A percentile compares a stretch with the other conserved stretches of the same genome.
These are phyloP conservation scores for Rhinophrynus dorsalis DNA, from an alignment of 2,797 vertebrate species.

Conservation along the genomic window DNA sequence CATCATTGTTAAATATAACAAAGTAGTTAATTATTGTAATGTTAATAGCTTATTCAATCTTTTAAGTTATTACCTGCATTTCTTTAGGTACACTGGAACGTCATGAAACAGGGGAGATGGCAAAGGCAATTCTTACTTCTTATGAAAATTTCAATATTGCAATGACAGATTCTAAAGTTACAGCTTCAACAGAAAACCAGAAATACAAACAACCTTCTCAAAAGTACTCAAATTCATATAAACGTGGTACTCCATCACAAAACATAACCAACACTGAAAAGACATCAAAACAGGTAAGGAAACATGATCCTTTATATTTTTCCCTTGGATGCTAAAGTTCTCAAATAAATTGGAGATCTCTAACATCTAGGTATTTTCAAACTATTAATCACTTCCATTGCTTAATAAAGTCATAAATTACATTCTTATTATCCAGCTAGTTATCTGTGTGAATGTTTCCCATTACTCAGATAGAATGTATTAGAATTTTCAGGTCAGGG, in stretches of 20 bases:
- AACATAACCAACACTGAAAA: constrained; percentile 53
- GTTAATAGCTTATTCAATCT: neutral
- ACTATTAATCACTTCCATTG: too few species aligned
- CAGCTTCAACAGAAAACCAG: constrained; percentile 49
- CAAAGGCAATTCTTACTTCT: constrained; percentile 67
- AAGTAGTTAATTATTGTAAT: too few species aligned
- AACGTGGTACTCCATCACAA: constrained; percentile 41
- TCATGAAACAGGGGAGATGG: constrained; percentile 70
- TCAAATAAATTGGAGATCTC: too few species aligned
- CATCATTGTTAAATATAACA: too few species aligned
- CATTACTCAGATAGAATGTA: too few species aligned
- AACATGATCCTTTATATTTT: too few species aligned
- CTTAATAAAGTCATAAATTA: too few species aligned
- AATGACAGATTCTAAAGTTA: constrained; percentile 56
- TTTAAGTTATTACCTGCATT: neutral
- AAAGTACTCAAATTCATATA: constrained; percentile 53
- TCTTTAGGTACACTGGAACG: constrained; percentile 69
- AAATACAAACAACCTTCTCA: constrained; percentile 49
- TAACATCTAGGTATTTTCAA: too few species aligned
- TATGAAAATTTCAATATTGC: constrained; percentile 64
- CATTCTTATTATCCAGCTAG: too few species aligned
- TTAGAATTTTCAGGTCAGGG: too few species aligned
- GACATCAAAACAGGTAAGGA: constrained; percentile 64
- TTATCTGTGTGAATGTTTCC: too few species aligned
- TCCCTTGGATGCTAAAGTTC: too few species aligned